Base-by-base conservation (phyloP, 2,797 vertebrate genomes). In the Myotis myotis region DNA sequence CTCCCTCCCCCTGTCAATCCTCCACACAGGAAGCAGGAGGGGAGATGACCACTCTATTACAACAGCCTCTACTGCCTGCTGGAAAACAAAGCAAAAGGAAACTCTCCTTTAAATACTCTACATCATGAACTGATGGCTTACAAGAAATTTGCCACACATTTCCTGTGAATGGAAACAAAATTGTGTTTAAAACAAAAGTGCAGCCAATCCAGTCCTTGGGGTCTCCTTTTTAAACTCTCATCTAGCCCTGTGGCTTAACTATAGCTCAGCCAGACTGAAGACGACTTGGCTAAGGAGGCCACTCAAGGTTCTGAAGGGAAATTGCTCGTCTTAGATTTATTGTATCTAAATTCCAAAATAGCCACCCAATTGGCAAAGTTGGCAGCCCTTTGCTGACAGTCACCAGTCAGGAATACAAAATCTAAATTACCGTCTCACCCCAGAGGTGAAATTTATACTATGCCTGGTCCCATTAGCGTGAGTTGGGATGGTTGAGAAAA, bases 281-380 rank as follows among this genome's bases (percentile, higher is more conserved):
- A 89, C 33, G 33, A 82, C 95, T 96, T 25, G 28, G 19, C 64
- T 87, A 92, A 87, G 94, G 8, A 81, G 5, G 86, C 75, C 93
- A 89, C 81, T 94, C 13, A 76, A 33, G 57, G 3, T 94, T 96
- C 60, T 95, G 60, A 88, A 88, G 0, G 3, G 70, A 95, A 96
- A 95, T 95, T 76, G 82, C 94, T 92, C 87, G 33, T 78, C 15
- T 85, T 49, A 76, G 66, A 94, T 96, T 90, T 94, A 96, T 47
- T 28, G 74, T 20, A 76, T 80, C 19, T 94, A 93, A 95, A 94
- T 96, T 64, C 74, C 17, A 94, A 92, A 96, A 51, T 7, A 91
- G 91, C 41, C 51, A 88, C 13, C 12, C 84, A 55, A 0, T 81
- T 85, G 96, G 90, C 12, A 28, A 93, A 51, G 72, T 12, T 3